Percentiles rank a stretch among this genome's conserved stretches.
These are phyloP conservation scores for Xenotilapia leptura DNA, from an alignment of 2,113 vertebrate genomes.

Conservation along the genomic window DNA sequence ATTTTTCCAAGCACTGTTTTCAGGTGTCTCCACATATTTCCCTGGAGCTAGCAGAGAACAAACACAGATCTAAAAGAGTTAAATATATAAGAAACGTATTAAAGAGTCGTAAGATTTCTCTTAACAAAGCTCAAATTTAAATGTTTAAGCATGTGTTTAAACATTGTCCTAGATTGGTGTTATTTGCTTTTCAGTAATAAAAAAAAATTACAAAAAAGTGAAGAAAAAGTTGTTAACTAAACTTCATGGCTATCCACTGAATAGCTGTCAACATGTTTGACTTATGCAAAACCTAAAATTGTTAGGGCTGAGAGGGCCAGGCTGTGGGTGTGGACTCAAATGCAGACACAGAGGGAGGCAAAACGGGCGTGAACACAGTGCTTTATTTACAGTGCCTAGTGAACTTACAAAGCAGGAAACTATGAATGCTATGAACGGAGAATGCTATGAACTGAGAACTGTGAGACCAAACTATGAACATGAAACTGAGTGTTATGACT, in stretches of 20 bases:
- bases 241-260: background rate
- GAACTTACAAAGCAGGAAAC: too few relatives aligned
- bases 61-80: background rate
- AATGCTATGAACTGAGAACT: too few relatives aligned
- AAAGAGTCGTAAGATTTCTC: accelerated
- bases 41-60: background rate
- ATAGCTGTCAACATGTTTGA: background rate
- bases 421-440: too few relatives aligned
- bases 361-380: too few relatives aligned
- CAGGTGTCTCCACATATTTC: background rate
- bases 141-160: background rate
- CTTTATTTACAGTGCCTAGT: too few relatives aligned
- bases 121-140: background rate
- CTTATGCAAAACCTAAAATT: background rate
- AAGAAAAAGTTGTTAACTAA: background rate
- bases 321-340: too few relatives aligned
- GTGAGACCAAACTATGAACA: too few relatives aligned
- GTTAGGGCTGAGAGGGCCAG: too few relatives aligned
- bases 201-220: background rate
- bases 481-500: too few relatives aligned
- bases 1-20: background rate
- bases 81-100: background rate
- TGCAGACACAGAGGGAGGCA: too few relatives aligned
- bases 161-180: background rate
- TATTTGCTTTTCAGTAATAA: background rate